These are phyloP conservation scores for Heterotis niloticus DNA, from an alignment of 2,113 vertebrate genomes.

Conservation along the genomic window DNA sequence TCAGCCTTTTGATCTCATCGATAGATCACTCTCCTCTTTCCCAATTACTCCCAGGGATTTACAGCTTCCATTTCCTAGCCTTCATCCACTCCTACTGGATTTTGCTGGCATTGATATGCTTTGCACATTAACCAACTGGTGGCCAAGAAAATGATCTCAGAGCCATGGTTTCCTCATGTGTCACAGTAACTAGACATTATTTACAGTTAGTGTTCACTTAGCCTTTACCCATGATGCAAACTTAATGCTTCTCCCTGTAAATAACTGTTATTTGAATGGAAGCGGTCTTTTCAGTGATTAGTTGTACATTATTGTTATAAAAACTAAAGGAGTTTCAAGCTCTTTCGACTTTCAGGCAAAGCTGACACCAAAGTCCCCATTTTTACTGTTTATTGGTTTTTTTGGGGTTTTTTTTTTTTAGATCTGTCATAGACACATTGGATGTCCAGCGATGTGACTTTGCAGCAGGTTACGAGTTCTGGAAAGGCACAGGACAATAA, in stretches of 20 bases:
- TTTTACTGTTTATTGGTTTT: too few species aligned
- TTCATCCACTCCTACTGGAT: not conserved
- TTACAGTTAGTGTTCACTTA: not conserved
- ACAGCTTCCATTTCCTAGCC: not conserved
- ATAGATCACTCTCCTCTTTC: not conserved
- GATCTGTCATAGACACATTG: too few species aligned
- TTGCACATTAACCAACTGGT: not conserved
- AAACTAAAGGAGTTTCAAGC: too few species aligned
- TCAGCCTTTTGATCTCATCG: conserved; percentile 15
- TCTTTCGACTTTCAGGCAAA: too few species aligned
- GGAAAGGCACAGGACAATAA: too few species aligned
- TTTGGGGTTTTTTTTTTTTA: too few species aligned
- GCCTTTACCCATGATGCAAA: not conserved
- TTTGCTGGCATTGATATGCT: not conserved
- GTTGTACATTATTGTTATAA: not conserved
- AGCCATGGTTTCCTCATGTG: not conserved
- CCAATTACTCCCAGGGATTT: conserved; percentile 8
- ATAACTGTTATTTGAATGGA: conserved; percentile 13
- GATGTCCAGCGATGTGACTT: too few species aligned
- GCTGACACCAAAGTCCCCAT: too few species aligned
- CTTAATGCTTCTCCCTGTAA: not conserved
- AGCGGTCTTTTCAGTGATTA: not conserved
- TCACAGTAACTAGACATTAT: too few species aligned
- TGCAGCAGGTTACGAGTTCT: too few species aligned
- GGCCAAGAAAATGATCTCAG: not conserved